These are phyloP conservation scores for Acanthosoma haemorrhoidale DNA, from an alignment of 2,888 invertebrate genomes.

Conservation along the genomic window DNA sequence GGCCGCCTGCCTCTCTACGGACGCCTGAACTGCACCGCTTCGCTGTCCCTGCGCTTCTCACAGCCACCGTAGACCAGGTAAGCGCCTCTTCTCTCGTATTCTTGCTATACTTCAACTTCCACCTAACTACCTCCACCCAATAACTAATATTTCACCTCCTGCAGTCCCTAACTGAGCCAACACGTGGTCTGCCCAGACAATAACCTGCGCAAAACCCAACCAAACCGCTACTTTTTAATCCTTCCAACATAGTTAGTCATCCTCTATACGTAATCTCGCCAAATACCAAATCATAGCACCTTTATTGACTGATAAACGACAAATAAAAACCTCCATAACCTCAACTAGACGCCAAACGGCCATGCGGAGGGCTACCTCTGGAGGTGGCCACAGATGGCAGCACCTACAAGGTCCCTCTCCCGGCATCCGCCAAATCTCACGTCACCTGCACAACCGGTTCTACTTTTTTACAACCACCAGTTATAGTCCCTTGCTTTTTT, in stretches of 20 bases:
- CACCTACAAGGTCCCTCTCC: neutral
- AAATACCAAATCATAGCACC: no score
- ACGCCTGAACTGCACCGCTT: conserved; percentile 24
- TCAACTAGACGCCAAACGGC: neutral
- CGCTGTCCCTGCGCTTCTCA: conserved; percentile 27
- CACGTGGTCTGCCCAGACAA: neutral
- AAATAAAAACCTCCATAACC: neutral
- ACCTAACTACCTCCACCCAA: neutral
- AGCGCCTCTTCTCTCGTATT: neutral
- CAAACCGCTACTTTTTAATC: no score
- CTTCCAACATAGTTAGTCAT: no score
- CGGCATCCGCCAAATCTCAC: neutral
- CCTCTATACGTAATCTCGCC: no score
- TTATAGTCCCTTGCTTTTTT: no score
- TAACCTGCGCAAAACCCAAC: no score
- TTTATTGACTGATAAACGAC: no score
- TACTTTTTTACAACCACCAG: no score
- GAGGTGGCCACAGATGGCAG: neutral
- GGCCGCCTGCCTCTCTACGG: conserved; percentile 7
- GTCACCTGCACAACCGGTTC: neutral
- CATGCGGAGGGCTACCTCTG: neutral
- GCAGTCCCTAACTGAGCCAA: neutral
- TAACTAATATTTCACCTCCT: neutral
- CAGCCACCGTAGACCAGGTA: neutral
- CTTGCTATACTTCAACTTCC: neutral